Base-by-base conservation (phyloP, 2,888 invertebrate species). In the Erebia aethiops region DNA sequence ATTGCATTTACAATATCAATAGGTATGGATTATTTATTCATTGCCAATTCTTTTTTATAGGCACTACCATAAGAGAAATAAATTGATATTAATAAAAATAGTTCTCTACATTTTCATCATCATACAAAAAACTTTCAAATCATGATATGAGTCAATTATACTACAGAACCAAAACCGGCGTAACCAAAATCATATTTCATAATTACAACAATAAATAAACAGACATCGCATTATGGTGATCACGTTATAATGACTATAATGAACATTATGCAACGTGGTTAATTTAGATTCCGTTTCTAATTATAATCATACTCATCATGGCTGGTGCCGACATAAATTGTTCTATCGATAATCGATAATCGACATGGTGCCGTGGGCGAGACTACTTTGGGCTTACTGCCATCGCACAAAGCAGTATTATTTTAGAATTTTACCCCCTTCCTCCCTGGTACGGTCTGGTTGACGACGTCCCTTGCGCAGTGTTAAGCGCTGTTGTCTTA, bases 281-380 rank as follows among this genome's bases (percentile, higher is more conserved):
- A 73, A 69, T 71, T 71, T 67, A 71, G 69, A 73, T 71, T 70
- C 71, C 69, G 64, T 14, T 64, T 68, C 21, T 68, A 69, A 71
- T 71, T 71, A 68, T 26, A 56, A 61, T 61, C 18, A 64, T 26
- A 60, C 66, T 11, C 26, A 68, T 68, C 64, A 35, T 14, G 41
- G 21, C 46, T 49, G 18, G 43, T 65, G 18, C 54, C 63, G 70
- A 57, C 68, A 71, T 71, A 71, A 73, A 71, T 71, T 58, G 68
- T 71, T 67, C 49, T 69, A 56, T 69, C 69, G 72, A 75, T 75
- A 74, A 69, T 66, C 26, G 63, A 67, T 52, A 74, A 67, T 60
- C 56, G 65, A 56, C 56, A 43, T 54, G 14, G 21, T 41, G 46
- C 66, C 70, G 75, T 72, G 70, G 74, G 75, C 74, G 66, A 18